Evolutionary conservation across 2,888 invertebrate species (phyloP), one percentile per base, ranked within the genome.

Genomic region (Ethmia dodecea): DNA sequence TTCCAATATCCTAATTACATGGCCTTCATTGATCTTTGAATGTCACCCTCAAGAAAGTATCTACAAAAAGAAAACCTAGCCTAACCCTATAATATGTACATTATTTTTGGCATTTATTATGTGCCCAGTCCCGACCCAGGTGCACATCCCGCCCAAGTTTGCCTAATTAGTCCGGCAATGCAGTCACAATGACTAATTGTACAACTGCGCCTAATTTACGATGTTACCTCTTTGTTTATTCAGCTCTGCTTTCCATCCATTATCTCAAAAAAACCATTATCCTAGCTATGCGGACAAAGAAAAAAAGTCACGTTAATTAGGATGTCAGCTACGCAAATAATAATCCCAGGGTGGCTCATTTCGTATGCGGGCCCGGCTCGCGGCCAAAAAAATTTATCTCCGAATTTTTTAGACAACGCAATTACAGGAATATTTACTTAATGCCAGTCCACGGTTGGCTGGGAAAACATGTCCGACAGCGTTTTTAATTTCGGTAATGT

Each of bases 291-390:
- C 46, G 55, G 60, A 70, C 65, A 67, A 68, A 72, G 69, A 70
- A 75, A 70, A n/a, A 70, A 74, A 74, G 64, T 66, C 73, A 64
- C 74, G 68, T 72, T 80, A 80, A 80, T 81, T 79, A 80, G 76
- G 74, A 76, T 72, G 79, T 79, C 78, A 68, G 69, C 68, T 70
- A 61, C 63, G 76, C 74, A 78, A 80, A 80, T 78, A 81, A 77
- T 79, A 77, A 78, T 74, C 71, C 73, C 68, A 56, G 55, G 52
- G 70, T 58, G 63, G 55, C 70, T 76, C 72, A 79, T 79, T 80
- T 73, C 53, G 73, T 76, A 81, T 80, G 77, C 76, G 70, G 64
- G 50, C 57, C 64, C 56, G 57, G 57, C 58, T 58, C 56, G 60
- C 54, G 52, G 60, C 66, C 69, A 67, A 71, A 62, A 18, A 75